phyloP scores from a whole-genome alignment of 2,797 vertebrate genomes.

The Sebastes hopkinsi region DNA sequence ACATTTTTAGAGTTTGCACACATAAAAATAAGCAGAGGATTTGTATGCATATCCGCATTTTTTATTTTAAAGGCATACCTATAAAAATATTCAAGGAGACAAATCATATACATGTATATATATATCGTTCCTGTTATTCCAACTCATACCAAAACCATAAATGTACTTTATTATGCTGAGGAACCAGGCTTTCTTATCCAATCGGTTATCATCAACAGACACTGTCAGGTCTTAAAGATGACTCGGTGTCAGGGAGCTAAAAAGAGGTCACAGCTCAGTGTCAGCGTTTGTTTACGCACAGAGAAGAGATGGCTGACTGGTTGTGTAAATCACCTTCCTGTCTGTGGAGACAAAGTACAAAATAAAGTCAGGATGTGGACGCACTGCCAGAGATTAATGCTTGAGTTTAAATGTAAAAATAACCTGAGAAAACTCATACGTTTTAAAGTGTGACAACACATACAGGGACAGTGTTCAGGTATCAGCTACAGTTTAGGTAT shows the following conservation, averaged over 20 bases:
- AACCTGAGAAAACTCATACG: neutral
- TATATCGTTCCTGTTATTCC: neutral
- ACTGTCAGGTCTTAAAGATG: constrained; percentile 25
- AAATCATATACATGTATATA: neutral
- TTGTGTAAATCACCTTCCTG: constrained; percentile 35
- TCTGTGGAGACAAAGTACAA: constrained; percentile 3
- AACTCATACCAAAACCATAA: neutral
- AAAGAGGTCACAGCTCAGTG: constrained; percentile 50
- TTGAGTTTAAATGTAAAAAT: neutral
- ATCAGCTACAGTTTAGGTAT: neutral
- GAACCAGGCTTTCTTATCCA: neutral
- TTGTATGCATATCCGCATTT: neutral
- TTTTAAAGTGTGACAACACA: neutral
- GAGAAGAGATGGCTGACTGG: constrained; percentile 25
- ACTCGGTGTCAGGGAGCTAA: constrained; percentile 34
- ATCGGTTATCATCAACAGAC: constrained; percentile 7
- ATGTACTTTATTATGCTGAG: neutral
- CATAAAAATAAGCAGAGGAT: neutral
- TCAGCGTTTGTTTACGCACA: constrained; percentile 45
- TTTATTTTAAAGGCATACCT: neutral
- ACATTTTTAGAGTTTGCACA: neutral
- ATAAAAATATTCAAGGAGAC: neutral
- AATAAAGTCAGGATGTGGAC: constrained; percentile 11
- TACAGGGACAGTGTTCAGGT: neutral
- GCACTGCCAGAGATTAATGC: constrained; percentile 4